Conservation (phyloP, 2,797 vertebrate species). For the Halcyon smyrnensis region DNA sequence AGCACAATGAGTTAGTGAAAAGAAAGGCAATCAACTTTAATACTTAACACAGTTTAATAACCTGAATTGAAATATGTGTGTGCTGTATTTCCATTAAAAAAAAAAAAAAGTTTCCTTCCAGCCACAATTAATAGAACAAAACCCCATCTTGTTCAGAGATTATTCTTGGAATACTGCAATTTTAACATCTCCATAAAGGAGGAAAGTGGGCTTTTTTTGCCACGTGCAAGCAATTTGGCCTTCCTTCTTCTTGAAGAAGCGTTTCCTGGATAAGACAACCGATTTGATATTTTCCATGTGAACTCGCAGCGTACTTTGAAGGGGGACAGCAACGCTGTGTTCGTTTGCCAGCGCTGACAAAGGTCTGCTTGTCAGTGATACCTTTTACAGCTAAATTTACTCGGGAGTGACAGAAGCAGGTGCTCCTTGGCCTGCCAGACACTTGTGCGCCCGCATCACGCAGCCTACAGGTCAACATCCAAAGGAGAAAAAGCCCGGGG, state of each 20-base stretch:
- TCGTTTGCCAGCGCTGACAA: conserved; percentile 84
- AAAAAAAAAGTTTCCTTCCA: conserved; percentile 69
- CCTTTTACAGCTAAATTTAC: conserved; percentile 95
- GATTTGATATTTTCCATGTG: conserved; percentile 83
- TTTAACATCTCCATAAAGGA: conserved; percentile 66
- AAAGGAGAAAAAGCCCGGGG: conserved; percentile 84
- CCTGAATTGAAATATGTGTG: conserved; percentile 62
- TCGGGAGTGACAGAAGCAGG: conserved; percentile 90
- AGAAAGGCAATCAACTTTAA: conserved; percentile 63
- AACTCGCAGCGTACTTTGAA: conserved; percentile 76
- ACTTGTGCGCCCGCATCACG: conserved; percentile 83
- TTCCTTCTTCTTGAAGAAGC: conserved; percentile 53
- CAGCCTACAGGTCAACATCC: conserved; percentile 85
- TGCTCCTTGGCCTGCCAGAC: conserved; percentile 87
- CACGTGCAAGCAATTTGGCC: conserved; percentile 71
- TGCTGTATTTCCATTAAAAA: conserved; percentile 56
- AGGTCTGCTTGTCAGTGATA: conserved; percentile 89
- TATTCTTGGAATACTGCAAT: conserved; percentile 74
- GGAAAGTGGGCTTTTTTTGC: conserved; percentile 37
- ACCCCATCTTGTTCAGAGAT: conserved; percentile 67
- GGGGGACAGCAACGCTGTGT: conserved; percentile 65
- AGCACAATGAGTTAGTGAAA: conserved; percentile 53
- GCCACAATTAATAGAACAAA: conserved; percentile 76
- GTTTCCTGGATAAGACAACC: conserved; percentile 68
- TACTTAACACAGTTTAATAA: conserved; percentile 70